These are phyloP conservation scores for Poecilia gillii DNA, from an alignment of 2,797 vertebrate species.

Conservation along the genomic window DNA sequence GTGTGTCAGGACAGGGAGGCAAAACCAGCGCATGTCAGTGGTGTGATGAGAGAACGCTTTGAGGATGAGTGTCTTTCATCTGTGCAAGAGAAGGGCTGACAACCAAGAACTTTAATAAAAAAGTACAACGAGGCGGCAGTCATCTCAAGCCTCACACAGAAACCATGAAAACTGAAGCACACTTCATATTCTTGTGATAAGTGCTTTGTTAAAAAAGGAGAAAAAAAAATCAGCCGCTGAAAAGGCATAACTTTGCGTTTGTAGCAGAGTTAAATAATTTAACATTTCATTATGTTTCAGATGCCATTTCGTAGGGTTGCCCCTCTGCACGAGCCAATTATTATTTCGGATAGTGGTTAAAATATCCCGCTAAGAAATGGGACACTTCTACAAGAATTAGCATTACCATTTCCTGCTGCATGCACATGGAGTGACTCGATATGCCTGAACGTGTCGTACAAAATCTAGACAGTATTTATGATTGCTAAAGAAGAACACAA, in stretches of 20 bases:
- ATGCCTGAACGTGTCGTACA: not conserved
- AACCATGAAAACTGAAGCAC: slow-evolving; percentile 52
- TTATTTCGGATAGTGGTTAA: not conserved
- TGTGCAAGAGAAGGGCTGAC: slow-evolving; percentile 57
- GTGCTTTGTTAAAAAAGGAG: slow-evolving; percentile 46
- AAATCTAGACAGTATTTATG: not conserved
- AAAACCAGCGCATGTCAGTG: slow-evolving; percentile 60
- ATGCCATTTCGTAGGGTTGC: not conserved
- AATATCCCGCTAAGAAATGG: not conserved
- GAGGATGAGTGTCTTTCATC: slow-evolving; percentile 76
- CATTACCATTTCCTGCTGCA: not conserved
- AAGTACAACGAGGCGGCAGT: slow-evolving; percentile 52
- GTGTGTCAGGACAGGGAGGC: slow-evolving; percentile 55
- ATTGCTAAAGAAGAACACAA: not conserved
- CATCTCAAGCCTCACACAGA: slow-evolving; percentile 65
- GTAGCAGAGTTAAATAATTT: not conserved
- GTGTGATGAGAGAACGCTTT: slow-evolving; percentile 70
- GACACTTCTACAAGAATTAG: not conserved
- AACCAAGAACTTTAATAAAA: slow-evolving; percentile 62
- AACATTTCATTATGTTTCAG: slow-evolving; percentile 2
- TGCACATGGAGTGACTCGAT: not conserved
- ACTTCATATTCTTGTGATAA: slow-evolving; percentile 48
- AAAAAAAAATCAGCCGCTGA: not conserved
- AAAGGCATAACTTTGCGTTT: not conserved
- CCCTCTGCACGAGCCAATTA: not conserved